Conservation (phyloP, 1,140 invertebrate species). For the Choristoneura fumiferana region DNA sequence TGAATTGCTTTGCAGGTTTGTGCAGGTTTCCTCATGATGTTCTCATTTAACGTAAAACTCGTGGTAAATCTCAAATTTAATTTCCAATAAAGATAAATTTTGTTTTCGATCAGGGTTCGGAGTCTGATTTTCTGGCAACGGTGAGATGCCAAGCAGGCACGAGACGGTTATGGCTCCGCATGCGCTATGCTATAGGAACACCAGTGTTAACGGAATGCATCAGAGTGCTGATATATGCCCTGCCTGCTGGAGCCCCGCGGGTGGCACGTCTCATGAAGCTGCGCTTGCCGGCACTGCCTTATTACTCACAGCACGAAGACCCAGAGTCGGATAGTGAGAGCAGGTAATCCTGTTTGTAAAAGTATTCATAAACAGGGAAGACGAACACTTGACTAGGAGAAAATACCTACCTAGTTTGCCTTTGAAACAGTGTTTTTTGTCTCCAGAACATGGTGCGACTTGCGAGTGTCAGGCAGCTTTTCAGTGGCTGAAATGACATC, state of each 20-base stretch:
- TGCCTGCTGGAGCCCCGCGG: conserved; percentile 62
- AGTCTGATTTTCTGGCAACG: conserved; percentile 56
- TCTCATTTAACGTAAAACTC: no score
- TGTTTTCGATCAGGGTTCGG: conserved; percentile 33
- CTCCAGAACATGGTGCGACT: conserved; percentile 49
- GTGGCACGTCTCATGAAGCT: conserved; percentile 58
- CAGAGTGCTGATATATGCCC: conserved; percentile 51
- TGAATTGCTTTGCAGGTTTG: no score
- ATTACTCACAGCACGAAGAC: conserved; percentile 58
- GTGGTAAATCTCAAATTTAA: no score
- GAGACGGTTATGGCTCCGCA: conserved; percentile 55
- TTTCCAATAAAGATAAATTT: no score
- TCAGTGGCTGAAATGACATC: conserved; percentile 69
- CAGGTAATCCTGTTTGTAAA: conserved; percentile 40
- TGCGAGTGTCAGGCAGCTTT: conserved; percentile 56
- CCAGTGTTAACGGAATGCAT: conserved; percentile 32
- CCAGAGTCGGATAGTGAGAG: conserved; percentile 32
- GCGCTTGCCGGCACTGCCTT: conserved; percentile 50
- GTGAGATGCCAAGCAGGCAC: conserved; percentile 69
- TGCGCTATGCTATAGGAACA: conserved; percentile 32
- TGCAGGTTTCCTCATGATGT: no score
- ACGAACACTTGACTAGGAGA: not conserved
- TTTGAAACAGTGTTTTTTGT: not conserved
- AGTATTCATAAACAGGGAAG: no score
- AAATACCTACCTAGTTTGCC: not conserved